phyloP scores from a whole-genome alignment of 2,888 invertebrate species.

The Thumatha senex region DNA sequence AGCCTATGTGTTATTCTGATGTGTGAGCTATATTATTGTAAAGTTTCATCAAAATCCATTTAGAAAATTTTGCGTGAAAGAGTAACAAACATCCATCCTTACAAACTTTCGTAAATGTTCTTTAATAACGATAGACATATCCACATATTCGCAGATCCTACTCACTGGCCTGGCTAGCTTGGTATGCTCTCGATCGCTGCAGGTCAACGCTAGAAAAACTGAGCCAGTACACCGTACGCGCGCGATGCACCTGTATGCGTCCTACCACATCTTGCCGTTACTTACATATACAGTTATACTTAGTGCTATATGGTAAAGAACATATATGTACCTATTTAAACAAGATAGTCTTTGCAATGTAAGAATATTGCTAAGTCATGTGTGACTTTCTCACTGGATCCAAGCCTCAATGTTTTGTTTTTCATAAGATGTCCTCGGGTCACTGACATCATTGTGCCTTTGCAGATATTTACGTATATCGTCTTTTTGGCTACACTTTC shows the following conservation, averaged over 20 bases:
- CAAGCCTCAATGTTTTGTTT: no score
- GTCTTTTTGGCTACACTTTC: no score
- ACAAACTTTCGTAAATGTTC: no score
- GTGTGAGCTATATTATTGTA: no score
- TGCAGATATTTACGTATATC: no score
- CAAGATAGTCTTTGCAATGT: neutral
- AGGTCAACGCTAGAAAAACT: conserved; percentile 76
- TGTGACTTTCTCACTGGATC: no score
- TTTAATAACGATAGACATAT: conserved; percentile 5
- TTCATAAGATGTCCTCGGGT: no score
- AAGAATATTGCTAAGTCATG: neutral
- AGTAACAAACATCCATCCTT: no score
- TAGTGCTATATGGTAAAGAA: neutral
- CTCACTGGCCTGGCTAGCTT: conserved; percentile 41
- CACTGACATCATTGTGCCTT: no score
- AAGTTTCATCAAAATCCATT: no score
- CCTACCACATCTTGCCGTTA: conserved; percentile 10
- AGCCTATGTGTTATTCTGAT: no score
- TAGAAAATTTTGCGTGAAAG: no score
- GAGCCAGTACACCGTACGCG: conserved; percentile 5
- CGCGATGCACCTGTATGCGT: conserved; percentile 5
- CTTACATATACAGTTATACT: conserved; percentile 1
- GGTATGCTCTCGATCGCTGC: conserved; percentile 69
- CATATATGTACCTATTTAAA: neutral
- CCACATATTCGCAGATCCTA: conserved; percentile 41